A percentile compares a stretch with the other conserved stretches of the same genome.
These are phyloP conservation scores for Myiozetetes cayanensis DNA, from an alignment of 2,113 vertebrate species.

Conservation along the genomic window DNA sequence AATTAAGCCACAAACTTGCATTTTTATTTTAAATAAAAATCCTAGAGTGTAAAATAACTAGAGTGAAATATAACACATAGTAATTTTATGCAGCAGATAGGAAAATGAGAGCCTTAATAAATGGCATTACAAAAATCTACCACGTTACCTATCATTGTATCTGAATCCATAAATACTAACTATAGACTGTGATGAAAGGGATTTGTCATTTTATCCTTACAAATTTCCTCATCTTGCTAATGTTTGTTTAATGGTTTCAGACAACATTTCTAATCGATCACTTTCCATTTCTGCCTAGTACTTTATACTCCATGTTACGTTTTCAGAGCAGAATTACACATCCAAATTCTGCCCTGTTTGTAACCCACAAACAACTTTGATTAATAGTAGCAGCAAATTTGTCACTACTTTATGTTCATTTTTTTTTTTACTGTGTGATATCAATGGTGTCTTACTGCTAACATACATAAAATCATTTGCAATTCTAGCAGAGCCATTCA, in stretches of 20 bases:
- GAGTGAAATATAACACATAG: not conserved
- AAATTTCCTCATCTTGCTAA: not conserved
- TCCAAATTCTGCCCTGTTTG: not conserved
- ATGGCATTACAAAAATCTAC: not conserved
- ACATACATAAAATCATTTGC: slow-evolving; percentile 15
- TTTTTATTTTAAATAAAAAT: not conserved
- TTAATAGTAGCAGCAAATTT: not conserved
- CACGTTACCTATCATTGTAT: not conserved
- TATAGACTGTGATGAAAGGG: not conserved
- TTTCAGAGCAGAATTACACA: not conserved
- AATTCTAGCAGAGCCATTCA: slow-evolving; percentile 23
- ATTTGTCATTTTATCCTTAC: not conserved
- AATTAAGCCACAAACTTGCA: not conserved
- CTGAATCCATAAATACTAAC: not conserved
- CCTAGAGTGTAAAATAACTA: not conserved
- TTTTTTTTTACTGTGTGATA: not conserved
- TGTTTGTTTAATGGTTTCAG: not conserved
- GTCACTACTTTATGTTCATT: not conserved
- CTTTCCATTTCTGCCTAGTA: not conserved
- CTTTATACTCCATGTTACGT: not conserved
- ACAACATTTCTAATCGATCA: not conserved
- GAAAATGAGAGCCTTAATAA: not conserved
- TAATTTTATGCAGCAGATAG: not conserved
- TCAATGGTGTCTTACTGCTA: not conserved
- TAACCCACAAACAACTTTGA: slow-evolving; percentile 1